These are phyloP conservation scores for Drosophila paramelanica DNA, from an alignment of 2,888 invertebrate genomes.

Conservation along the genomic window DNA sequence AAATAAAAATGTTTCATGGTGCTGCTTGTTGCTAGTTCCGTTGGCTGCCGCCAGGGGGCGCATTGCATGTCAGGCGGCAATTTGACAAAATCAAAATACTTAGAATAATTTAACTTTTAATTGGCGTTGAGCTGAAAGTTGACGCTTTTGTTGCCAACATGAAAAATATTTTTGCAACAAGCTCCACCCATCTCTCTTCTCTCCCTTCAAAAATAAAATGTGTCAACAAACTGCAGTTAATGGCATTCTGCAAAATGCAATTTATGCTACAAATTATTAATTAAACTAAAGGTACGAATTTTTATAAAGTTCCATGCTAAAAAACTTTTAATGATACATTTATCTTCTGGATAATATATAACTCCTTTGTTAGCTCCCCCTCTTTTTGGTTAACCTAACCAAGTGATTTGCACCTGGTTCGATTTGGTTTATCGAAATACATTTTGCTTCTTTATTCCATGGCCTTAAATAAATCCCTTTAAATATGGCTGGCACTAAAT, in stretches of 20 bases:
- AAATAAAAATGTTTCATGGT: constrained; percentile 8
- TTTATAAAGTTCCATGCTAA: constrained; percentile 3
- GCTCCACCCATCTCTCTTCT: constrained; percentile 2
- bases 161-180: constrained; percentile 35
- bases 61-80: constrained; percentile 66
- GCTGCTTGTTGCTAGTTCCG: constrained; percentile 18
- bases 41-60: constrained; percentile 7
- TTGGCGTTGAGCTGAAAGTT: constrained; percentile 64
- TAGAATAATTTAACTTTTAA: constrained; percentile 77
- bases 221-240: constrained; percentile 51
- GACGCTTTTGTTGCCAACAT: constrained; percentile 52
- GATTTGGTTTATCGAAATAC: constrained; percentile 10
- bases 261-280: constrained; percentile 22
- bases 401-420: constrained; percentile 7
- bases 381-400: neutral
- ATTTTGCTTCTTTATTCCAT: constrained; percentile 12
- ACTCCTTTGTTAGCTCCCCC: too few relatives aligned
- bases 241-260: constrained; percentile 9
- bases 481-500: constrained; percentile 61
- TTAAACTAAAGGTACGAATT: constrained; percentile 17
- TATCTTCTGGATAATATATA: neutral
- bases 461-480: constrained; percentile 24
- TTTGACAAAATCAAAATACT: constrained; percentile 74
- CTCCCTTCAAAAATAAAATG: constrained; percentile 19
- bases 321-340: constrained; percentile 20